phyloP scores from a whole-genome alignment of 1,140 invertebrate species.

The Hyphantria cunea region DNA sequence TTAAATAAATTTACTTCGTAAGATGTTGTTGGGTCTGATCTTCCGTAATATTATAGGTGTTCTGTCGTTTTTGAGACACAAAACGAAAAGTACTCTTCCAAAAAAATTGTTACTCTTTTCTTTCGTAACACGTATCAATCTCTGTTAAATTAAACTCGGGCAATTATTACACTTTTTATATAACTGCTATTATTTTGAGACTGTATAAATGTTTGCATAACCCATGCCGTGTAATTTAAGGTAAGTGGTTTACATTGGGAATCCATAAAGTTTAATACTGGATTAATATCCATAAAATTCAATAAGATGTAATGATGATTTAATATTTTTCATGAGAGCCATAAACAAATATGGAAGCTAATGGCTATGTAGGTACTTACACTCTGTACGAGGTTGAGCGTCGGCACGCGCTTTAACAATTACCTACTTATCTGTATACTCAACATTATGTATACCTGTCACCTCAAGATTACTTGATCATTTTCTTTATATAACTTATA shows the following conservation, averaged over 20 bases:
- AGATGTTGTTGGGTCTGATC: too few relatives aligned
- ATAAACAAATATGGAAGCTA: conserved; percentile 47
- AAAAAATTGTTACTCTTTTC: conserved; percentile 17
- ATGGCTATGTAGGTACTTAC: not conserved
- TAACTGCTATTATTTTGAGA: conserved; percentile 17
- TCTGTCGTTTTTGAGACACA: conserved; percentile 20
- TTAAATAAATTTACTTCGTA: too few relatives aligned
- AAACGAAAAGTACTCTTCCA: conserved; percentile 21
- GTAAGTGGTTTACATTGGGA: conserved; percentile 10
- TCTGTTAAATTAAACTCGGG: conserved; percentile 13
- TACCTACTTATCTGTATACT: conserved; percentile 39
- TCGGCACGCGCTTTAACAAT: conserved; percentile 30
- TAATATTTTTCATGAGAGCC: conserved; percentile 40
- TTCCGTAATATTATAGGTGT: conserved; percentile 25
- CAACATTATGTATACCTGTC: conserved; percentile 18
- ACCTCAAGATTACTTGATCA: conserved; percentile 18
- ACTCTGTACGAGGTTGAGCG: conserved; percentile 37
- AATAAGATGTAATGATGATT: conserved; percentile 46
- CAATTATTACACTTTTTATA: conserved; percentile 22
- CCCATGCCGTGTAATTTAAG: conserved; percentile 19
- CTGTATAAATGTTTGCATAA: conserved; percentile 25
- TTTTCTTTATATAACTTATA: conserved; percentile 19
- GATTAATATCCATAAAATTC: conserved; percentile 45
- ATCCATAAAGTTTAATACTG: conserved; percentile 34
- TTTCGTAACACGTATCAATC: conserved; percentile 22